Evolutionary conservation across 2,797 vertebrate species (phyloP), one percentile per base, ranked within the genome.

Genomic region (Denticeps clupeoides): DNA sequence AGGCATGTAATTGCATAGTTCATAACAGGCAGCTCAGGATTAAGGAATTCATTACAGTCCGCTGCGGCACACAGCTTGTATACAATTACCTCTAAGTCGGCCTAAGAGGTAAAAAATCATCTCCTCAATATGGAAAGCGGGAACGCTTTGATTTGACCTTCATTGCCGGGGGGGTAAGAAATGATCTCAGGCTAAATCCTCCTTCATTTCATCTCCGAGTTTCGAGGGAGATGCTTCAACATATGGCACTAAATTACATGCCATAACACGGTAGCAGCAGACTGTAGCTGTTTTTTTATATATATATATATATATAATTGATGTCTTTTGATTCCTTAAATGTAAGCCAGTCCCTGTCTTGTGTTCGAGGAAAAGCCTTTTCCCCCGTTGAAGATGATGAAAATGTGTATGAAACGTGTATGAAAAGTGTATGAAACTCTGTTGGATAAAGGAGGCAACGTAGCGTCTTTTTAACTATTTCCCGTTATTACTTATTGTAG

Each of bases 41-140:
- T 89, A 85, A 69, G 66, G 63, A 84, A 80, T 80, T 79, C 72
- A 87, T 87, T 81, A 79, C 31, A 62, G 69, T 78, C 82, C 81
- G 72, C 55, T 64, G 71, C 73, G 47, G 77, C 64, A 79, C 64
- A 77, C 72, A 83, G 78, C 63, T 74, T 84, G 82, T 80, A 67
- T 71, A 76, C 72, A 82, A 81, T 84, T 82, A 82, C 65, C 19
- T 0, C 24, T 77, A 78, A 81, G 53, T 73, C 74, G 51, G 72
- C 41, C 61, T 73, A 77, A 64, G 59, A 68, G 64, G 60, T 70
- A 67, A 68, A 79, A n/a, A 78, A 73, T 74, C 21, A 63, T 69
- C 75, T 73, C 25, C 45, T 68, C 33, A 72, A 67, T 73, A 79
- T 71, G 55, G 65, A 68, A 51, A 10, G 11, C 18, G 33, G 67